These are phyloP conservation scores for Troides aeacus DNA, from an alignment of 2,888 invertebrate species.

Conservation along the genomic window DNA sequence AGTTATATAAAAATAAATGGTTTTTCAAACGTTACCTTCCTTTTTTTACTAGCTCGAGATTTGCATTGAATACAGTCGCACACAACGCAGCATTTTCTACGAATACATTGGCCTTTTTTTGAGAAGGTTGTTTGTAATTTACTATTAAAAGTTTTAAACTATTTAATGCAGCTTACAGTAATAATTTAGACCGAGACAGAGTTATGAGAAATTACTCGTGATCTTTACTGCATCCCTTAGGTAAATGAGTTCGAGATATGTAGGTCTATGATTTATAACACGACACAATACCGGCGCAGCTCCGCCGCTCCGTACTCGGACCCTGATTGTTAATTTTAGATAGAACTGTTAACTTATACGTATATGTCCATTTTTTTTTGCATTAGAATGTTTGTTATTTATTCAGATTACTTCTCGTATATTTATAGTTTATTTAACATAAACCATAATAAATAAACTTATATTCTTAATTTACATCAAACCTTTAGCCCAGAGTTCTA, in stretches of 20 bases:
- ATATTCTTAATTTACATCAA: too few species aligned
- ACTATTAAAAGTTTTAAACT: neutral
- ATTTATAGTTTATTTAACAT: too few species aligned
- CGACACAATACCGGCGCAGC: conserved; percentile 21
- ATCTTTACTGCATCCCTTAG: conserved; percentile 21
- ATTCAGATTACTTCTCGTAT: neutral
- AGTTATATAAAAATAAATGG: too few species aligned
- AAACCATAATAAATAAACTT: too few species aligned
- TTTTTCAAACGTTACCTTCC: too few species aligned
- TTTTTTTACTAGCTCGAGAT: neutral
- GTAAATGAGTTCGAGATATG: conserved; percentile 28
- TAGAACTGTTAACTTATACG: conserved; percentile 18
- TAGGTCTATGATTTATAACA: conserved; percentile 23
- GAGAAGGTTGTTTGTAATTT: neutral
- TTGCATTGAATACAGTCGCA: too few species aligned
- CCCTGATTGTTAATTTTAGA: conserved; percentile 29
- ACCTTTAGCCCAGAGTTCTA: too few species aligned
- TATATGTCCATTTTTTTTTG: neutral
- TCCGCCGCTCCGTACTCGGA: conserved; percentile 14
- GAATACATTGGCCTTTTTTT: neutral
- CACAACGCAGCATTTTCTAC: neutral
- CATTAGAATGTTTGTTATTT: neutral
- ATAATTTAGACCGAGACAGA: conserved; percentile 24
- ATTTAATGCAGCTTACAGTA: conserved; percentile 7
- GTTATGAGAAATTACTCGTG: conserved; percentile 22